phyloP scores from a whole-genome alignment of 1,140 invertebrate species.

The Papilio helenus region DNA sequence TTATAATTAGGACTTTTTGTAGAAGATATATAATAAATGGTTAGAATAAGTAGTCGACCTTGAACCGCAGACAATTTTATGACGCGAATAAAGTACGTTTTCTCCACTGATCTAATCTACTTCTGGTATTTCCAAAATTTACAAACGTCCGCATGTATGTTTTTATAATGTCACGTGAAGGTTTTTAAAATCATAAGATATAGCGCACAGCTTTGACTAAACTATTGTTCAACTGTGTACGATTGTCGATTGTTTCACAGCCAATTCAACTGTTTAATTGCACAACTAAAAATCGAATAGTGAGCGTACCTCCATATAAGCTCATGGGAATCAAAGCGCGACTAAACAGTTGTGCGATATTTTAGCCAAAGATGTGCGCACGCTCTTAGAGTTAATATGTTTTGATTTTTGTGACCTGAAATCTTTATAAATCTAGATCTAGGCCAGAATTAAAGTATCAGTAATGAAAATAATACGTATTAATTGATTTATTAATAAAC shows the following conservation, averaged over 20 bases:
- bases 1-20: neutral
- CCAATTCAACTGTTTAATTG: too few relatives aligned
- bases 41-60: neutral
- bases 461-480: conserved; percentile 1
- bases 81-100: neutral
- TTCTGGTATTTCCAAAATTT: neutral
- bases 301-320: too few relatives aligned
- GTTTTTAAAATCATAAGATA: neutral
- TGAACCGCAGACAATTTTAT: neutral
- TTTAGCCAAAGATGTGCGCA: too few relatives aligned
- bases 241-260: too few relatives aligned
- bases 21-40: neutral
- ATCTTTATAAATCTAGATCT: neutral
- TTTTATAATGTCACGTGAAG: neutral
- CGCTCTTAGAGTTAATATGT: too few relatives aligned
- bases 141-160: neutral
- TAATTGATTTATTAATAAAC: neutral
- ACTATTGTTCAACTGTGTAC: too few relatives aligned
- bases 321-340: too few relatives aligned
- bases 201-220: too few relatives aligned
- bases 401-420: neutral
- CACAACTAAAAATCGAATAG: too few relatives aligned
- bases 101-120: neutral
- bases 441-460: neutral
- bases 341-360: too few relatives aligned